Base-by-base conservation (phyloP, 2,888 invertebrate genomes). In the Drosophila setosimentum region DNA sequence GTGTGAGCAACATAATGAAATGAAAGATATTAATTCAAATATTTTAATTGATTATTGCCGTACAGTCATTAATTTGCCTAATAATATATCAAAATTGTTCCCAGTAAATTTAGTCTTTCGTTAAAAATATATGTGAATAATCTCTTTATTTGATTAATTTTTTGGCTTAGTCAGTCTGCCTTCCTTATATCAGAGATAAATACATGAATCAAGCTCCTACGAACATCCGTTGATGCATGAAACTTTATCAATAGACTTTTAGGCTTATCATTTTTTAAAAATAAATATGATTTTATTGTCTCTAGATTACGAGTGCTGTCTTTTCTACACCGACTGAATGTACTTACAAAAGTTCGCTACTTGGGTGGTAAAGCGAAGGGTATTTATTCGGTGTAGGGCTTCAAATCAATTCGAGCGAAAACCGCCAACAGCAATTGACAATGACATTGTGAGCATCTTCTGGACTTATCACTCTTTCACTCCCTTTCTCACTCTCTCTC, bases 371-470 rank as follows among this genome's bases (percentile, higher is more conserved):
- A n/a, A 21, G 32, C 21, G 13, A n/a, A 13, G 69, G 67, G 78
- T 81, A 70, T 73, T 62, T 37, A 21, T 67, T 59, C 42, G 33
- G 67, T 60, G 48, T 81, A 73, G 64, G 79, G 81, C 79, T 79
- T 70, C 73, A 27, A 45, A 45, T 45, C 49, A 51, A 60, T 54
- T 53, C 48, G 51, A 49, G 50, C 58, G 53, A 65, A 67, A 37
- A 32, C 55, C 57, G 57, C 54, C 70, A 70, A 69, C 60, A 79
- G 55, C 71, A 81, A 83, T 83, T 87, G 84, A 71, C 89, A 87
- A 66, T 85, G 84, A 85, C 89, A 85, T 84, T 85, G 84, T 50
- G 57, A 79, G 57, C 72, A 79, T 68, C 78, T 59, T 53, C 48
- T 63, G 65, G 35, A 63, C 16, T 45, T 45, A 45, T 45, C 24